A percentile compares a stretch with the other conserved stretches of the same genome.
Evolutionary conservation across 2,888 invertebrate genomes (phyloP).

Genomic region (Rotaria magnacalcarata): DNA sequence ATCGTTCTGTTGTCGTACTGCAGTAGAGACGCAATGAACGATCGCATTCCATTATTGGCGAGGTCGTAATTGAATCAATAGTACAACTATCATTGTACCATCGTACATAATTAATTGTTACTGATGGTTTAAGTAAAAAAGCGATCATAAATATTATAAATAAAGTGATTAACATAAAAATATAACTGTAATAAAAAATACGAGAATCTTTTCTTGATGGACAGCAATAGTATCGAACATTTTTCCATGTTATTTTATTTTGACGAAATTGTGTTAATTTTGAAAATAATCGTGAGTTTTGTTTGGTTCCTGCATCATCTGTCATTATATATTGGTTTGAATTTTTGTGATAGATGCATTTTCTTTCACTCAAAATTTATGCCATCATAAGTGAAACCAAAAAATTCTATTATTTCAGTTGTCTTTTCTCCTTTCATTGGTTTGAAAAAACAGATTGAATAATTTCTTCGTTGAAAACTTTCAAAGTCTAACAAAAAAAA

Average conservation of each 20-base stretch:
- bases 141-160: background rate
- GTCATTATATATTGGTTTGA: background rate
- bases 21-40: background rate
- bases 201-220: background rate
- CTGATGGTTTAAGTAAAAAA: background rate
- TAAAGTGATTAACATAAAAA: background rate
- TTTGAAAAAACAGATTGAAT: too few relatives aligned
- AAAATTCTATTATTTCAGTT: background rate
- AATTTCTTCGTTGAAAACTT: too few relatives aligned
- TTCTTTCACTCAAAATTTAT: too few relatives aligned
- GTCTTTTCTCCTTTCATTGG: too few relatives aligned
- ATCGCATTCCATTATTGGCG: background rate
- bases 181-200: background rate
- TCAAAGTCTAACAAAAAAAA: too few relatives aligned
- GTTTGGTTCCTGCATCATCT: background rate
- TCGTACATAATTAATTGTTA: background rate
- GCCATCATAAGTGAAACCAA: too few relatives aligned
- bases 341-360: background rate
- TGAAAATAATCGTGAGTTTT: too few relatives aligned
- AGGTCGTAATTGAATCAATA: background rate
- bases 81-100: conserved; percentile 23
- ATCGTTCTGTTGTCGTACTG: background rate
- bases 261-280: too few relatives aligned
- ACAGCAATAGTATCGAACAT: background rate
- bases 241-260: conserved; percentile 17